phyloP scores from a whole-genome alignment of 2,797 vertebrate genomes.

The Alauda arvensis region DNA sequence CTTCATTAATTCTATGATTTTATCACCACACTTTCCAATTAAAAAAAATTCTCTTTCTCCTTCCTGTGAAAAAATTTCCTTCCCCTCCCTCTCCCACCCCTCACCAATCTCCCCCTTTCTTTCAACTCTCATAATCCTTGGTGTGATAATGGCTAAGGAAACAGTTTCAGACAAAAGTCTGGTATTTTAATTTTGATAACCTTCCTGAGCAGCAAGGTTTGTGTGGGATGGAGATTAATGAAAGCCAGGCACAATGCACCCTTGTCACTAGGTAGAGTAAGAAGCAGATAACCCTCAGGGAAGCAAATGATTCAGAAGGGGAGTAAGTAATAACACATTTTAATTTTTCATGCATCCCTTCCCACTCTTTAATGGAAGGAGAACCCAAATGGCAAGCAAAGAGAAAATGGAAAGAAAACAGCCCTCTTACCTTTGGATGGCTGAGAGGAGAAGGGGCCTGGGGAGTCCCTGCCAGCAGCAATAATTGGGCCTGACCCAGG shows the following conservation, averaged over 20 bases:
- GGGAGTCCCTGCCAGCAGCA: not conserved
- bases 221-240: conserved; percentile 50
- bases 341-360: conserved; percentile 45
- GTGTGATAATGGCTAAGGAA: conserved; percentile 19
- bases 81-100: not conserved
- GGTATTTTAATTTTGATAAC: conserved; percentile 54
- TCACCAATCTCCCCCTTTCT: not conserved
- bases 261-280: conserved; percentile 35
- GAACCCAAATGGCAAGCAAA: not conserved
- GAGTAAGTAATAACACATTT: conserved; percentile 48
- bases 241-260: conserved; percentile 2
- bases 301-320: conserved; percentile 24
- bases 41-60: not conserved
- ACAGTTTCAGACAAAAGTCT: conserved; percentile 5
- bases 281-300: conserved; percentile 36
- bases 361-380: conserved; percentile 2
- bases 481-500: accelerated
- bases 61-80: not conserved
- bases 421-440: not conserved
- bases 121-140: conserved; percentile 21
- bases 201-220: not conserved
- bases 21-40: conserved; percentile 32
- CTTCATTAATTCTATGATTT: conserved; percentile 47
- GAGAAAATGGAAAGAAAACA: not conserved
- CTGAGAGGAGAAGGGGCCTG: not conserved